phyloP scores from a whole-genome alignment of 2,113 vertebrate genomes.

The Malaclemys terrapin region DNA sequence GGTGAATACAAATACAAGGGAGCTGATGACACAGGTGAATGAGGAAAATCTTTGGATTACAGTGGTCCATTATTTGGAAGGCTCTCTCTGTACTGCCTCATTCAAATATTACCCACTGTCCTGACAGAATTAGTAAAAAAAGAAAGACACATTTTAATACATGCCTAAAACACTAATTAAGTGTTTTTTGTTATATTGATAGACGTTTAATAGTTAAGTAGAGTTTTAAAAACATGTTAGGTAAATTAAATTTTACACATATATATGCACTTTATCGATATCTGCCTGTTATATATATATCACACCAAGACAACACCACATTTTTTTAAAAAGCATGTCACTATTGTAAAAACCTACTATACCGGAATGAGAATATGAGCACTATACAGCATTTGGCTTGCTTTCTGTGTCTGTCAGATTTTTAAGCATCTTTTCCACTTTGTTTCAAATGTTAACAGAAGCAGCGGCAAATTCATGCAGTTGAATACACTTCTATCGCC shows the following conservation, averaged over 20 bases:
- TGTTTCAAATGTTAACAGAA: background rate
- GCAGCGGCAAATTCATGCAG: background rate
- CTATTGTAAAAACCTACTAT: background rate
- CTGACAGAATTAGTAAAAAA: conserved; percentile 16
- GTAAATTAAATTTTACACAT: rapidly evolving
- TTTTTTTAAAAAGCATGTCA: background rate
- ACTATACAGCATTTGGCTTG: background rate
- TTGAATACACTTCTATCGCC: background rate
- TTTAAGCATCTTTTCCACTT: background rate
- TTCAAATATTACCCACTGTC: conserved; percentile 1
- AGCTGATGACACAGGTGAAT: background rate
- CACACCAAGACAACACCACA: background rate
- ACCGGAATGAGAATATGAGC: background rate
- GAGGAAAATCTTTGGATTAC: background rate
- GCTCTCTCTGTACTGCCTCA: background rate
- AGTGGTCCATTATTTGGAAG: conserved; percentile 28
- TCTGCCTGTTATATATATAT: background rate
- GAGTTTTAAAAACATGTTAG: background rate
- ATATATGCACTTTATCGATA: background rate
- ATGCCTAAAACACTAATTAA: background rate
- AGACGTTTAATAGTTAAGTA: background rate
- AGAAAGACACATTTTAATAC: background rate
- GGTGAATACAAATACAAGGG: conserved; percentile 37
- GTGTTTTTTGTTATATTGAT: background rate
- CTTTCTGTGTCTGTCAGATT: background rate